phyloP scores from a whole-genome alignment of 2,113 vertebrate genomes.

The Ibidorhyncha struthersii region DNA sequence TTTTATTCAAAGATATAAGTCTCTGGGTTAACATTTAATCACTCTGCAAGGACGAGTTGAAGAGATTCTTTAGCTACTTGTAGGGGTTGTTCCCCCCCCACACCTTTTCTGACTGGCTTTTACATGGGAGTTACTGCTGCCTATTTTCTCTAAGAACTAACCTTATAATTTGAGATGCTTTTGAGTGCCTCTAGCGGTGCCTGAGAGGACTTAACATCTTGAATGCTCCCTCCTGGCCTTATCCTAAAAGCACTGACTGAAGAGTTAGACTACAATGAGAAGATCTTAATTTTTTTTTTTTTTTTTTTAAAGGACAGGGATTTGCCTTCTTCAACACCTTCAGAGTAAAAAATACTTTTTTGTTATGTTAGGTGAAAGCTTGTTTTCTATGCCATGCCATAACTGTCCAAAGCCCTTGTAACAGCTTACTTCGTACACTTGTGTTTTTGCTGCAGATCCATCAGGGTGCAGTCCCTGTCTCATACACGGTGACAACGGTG shows the following conservation, averaged over 20 bases:
- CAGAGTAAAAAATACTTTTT: not conserved
- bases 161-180: too few species aligned
- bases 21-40: not conserved
- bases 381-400: not conserved
- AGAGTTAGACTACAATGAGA: not conserved
- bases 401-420: not conserved
- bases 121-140: not conserved
- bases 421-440: not conserved
- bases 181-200: not conserved
- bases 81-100: not conserved
- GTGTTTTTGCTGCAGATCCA: conserved; percentile 76
- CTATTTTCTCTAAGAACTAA: not conserved
- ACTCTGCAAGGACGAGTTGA: not conserved
- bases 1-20: not conserved
- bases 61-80: not conserved
- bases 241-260: not conserved
- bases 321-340: not conserved
- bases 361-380: not conserved
- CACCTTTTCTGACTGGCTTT: not conserved
- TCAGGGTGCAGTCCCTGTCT: conserved; percentile 89
- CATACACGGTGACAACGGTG: conserved; percentile 90
- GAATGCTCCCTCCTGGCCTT: not conserved
- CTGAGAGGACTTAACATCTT: not conserved
- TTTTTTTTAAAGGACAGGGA: not conserved
- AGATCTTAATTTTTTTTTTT: not conserved